phyloP scores from a whole-genome alignment of 2,888 invertebrate species.

The Melanchra persicariae region DNA sequence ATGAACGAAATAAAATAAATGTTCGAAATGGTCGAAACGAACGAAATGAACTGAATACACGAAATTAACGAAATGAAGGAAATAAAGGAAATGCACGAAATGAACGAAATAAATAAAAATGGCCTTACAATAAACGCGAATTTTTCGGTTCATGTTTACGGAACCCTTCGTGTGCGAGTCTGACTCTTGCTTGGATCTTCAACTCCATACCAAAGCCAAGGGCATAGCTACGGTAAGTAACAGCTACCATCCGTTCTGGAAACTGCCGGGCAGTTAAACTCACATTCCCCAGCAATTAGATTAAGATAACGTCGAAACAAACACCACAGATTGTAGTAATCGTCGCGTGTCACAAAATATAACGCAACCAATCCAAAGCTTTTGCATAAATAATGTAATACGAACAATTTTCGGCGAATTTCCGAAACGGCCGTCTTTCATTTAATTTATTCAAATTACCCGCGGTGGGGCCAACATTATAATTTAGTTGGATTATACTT shows the following conservation, averaged over 20 bases:
- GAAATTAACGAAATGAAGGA: too few species aligned
- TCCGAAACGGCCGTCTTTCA: slow-evolving; percentile 66
- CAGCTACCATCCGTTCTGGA: not conserved
- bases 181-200: not conserved
- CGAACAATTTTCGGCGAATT: slow-evolving; percentile 69
- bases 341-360: slow-evolving; percentile 62
- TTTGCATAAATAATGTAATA: slow-evolving; percentile 70
- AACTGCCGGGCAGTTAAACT: not conserved
- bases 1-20: too few species aligned
- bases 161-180: too few species aligned
- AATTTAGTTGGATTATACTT: slow-evolving; percentile 70
- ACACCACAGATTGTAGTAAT: slow-evolving; percentile 29
- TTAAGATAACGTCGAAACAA: slow-evolving; percentile 40
- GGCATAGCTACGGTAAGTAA: not conserved
- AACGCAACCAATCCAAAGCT: slow-evolving; percentile 61
- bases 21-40: too few species aligned
- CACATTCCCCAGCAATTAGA: slow-evolving; percentile 1
- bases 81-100: too few species aligned
- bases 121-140: too few species aligned
- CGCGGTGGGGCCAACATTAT: slow-evolving; percentile 66
- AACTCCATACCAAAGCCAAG: not conserved
- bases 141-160: too few species aligned
- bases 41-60: too few species aligned
- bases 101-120: too few species aligned
- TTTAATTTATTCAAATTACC: slow-evolving; percentile 75